Conservation (phyloP, 2,113 vertebrate genomes). For the Peromyscus polionotus region DNA sequence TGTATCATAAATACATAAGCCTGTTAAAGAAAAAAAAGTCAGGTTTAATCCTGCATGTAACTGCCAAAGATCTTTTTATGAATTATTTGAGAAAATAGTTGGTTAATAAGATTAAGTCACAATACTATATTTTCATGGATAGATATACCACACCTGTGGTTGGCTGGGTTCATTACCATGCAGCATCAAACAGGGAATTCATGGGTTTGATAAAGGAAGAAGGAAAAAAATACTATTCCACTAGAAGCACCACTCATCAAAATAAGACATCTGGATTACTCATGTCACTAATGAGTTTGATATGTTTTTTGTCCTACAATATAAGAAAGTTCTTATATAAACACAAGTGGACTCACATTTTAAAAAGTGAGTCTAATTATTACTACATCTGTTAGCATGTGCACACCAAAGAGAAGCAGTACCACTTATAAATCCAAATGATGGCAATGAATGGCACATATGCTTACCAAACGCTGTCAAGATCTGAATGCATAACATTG, state of each 20-base stretch:
- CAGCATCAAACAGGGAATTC: conserved; percentile 60
- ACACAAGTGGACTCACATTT: conserved; percentile 28
- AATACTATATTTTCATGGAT: background rate
- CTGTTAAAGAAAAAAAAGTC: conserved; percentile 35
- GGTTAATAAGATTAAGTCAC: conserved; percentile 15
- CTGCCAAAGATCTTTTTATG: conserved; percentile 12
- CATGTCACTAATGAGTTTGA: conserved; percentile 51
- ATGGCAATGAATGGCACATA: conserved; percentile 86
- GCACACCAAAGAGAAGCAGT: conserved; percentile 82
- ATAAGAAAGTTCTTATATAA: conserved; percentile 35
- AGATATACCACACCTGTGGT: background rate
- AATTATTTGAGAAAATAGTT: conserved; percentile 64
- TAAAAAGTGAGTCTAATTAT: conserved; percentile 34
- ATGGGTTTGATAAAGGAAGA: conserved; percentile 41
- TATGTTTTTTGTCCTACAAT: conserved; percentile 27
- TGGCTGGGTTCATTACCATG: conserved; percentile 57
- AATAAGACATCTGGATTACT: conserved; percentile 69
- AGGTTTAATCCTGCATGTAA: conserved; percentile 61
- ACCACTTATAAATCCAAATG: conserved; percentile 79
- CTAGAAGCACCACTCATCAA: conserved; percentile 64
- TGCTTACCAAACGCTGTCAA: conserved; percentile 90
- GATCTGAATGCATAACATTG: conserved; percentile 88
- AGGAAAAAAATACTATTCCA: conserved; percentile 53
- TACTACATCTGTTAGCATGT: conserved; percentile 66
- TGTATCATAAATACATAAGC: background rate